Conservation (phyloP, 2,888 invertebrate species). For the Micoletzkya japonica region DNA sequence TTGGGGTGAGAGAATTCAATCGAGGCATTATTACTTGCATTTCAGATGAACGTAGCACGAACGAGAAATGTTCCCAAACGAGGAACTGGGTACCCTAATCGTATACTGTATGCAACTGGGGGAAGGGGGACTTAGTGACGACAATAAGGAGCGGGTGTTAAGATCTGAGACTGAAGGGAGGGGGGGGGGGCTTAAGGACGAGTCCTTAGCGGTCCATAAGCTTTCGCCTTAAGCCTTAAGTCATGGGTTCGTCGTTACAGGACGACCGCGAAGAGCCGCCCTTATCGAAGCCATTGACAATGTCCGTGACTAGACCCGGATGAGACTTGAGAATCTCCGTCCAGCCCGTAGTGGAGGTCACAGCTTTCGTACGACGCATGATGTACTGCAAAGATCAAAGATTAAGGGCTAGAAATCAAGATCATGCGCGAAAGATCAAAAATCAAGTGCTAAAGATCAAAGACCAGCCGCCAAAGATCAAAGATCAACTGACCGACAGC, state of each 20-base stretch:
- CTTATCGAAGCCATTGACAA: constrained; percentile 47
- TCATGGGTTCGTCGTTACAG: constrained; percentile 24
- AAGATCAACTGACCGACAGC: constrained; percentile 43
- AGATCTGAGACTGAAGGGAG: neutral
- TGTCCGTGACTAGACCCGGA: constrained; percentile 60
- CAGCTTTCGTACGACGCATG: constrained; percentile 49
- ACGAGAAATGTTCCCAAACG: too few species aligned
- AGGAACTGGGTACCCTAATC: too few species aligned
- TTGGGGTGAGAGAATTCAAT: too few species aligned
- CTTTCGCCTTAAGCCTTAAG: neutral
- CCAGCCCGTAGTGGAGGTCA: constrained; percentile 50
- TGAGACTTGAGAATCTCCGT: constrained; percentile 52
- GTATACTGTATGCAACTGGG: neutral
- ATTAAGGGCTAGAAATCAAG: neutral
- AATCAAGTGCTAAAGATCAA: neutral
- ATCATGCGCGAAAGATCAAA: neutral
- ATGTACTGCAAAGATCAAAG: constrained; percentile 50
- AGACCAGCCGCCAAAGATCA: neutral
- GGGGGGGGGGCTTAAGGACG: too few species aligned
- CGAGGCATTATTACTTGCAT: too few species aligned
- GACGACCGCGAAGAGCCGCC: constrained; percentile 6
- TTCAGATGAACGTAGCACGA: too few species aligned
- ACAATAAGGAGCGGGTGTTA: constrained; percentile 1
- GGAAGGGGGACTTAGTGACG: neutral
- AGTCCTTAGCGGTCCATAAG: too few species aligned